Evolutionary conservation across 2,888 invertebrate genomes (phyloP).

Genomic region (Rhodophaea formosa): DNA sequence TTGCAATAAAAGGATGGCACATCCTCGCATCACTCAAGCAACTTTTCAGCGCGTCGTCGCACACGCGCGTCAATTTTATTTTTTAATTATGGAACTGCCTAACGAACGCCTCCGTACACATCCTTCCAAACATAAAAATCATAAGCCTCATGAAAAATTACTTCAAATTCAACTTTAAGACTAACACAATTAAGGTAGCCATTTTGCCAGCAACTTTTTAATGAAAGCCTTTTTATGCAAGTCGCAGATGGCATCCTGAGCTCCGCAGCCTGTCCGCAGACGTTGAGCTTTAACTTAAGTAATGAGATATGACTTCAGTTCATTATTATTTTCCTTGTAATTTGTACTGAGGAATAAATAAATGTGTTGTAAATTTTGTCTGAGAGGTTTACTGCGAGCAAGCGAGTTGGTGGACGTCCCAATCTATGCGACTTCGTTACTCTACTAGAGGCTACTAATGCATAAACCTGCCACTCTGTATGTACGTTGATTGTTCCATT

Average conservation of each 20-base stretch:
- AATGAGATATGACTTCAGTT: constrained; percentile 75
- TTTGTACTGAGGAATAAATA: constrained; percentile 60
- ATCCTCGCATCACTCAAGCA: constrained; percentile 46
- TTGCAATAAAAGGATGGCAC: constrained; percentile 32
- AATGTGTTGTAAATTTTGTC: constrained; percentile 59
- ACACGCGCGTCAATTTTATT: constrained; percentile 57
- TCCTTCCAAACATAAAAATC: constrained; percentile 25
- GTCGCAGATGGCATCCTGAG: constrained; percentile 51
- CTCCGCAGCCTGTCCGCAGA: constrained; percentile 61
- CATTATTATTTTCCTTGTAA: constrained; percentile 70
- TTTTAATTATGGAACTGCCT: constrained; percentile 71
- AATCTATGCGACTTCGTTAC: constrained; percentile 21
- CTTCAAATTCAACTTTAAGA: background rate
- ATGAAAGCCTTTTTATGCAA: constrained; percentile 41
- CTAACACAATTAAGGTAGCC: constrained; percentile 23
- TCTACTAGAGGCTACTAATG: constrained; percentile 23
- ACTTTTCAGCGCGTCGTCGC: constrained; percentile 60
- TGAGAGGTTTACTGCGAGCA: constrained; percentile 57
- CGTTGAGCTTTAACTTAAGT: constrained; percentile 70
- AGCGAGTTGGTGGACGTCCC: constrained; percentile 43
- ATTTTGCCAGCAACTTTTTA: constrained; percentile 23
- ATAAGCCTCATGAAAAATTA: constrained; percentile 17
- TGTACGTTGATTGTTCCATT: constrained; percentile 16
- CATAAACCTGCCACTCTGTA: constrained; percentile 23
- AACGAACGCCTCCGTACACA: constrained; percentile 59